Evolutionary conservation across 2,797 vertebrate genomes (phyloP).

Genomic region (Takifugu ocellatus): DNA sequence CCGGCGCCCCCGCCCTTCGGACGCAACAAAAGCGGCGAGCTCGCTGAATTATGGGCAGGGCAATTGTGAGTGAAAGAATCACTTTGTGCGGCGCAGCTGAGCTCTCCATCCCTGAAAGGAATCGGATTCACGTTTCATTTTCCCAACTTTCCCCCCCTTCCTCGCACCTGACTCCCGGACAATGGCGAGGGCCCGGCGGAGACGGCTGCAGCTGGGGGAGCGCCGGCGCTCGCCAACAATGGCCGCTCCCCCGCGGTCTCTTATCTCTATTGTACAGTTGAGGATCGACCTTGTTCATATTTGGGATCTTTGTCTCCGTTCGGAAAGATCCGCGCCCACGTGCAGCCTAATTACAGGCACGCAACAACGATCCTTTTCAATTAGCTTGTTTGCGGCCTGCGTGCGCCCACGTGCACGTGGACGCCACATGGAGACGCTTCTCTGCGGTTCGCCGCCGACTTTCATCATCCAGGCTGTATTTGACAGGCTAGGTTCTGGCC

Average conservation of each 20-base stretch:
- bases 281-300: conserved; percentile 17
- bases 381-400: conserved; percentile 14
- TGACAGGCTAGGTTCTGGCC: conserved; percentile 55
- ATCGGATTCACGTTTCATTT: conserved; percentile 66
- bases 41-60: conserved; percentile 45
- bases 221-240: conserved; percentile 30
- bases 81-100: conserved; percentile 59
- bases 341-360: conserved; percentile 6
- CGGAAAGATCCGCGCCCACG: conserved; percentile 13
- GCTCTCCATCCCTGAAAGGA: conserved; percentile 36
- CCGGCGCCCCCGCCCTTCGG: no score
- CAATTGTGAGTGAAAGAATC: conserved; percentile 47
- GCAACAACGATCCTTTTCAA: conserved; percentile 21
- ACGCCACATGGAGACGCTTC: conserved; percentile 55
- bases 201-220: conserved; percentile 46
- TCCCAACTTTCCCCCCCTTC: conserved; percentile 33
- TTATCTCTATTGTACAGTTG: conserved; percentile 12
- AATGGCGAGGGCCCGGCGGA: conserved; percentile 27
- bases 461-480: conserved; percentile 51
- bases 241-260: conserved; percentile 21
- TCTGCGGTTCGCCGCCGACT: conserved; percentile 49
- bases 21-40: neutral
- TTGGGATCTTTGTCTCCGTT: conserved; percentile 1
- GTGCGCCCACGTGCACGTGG: conserved; percentile 44
- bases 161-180: conserved; percentile 58